Evolutionary conservation across 1,140 invertebrate species (phyloP), one percentile per base, ranked within the genome.

Genomic region (Copidosoma floridanum): DNA sequence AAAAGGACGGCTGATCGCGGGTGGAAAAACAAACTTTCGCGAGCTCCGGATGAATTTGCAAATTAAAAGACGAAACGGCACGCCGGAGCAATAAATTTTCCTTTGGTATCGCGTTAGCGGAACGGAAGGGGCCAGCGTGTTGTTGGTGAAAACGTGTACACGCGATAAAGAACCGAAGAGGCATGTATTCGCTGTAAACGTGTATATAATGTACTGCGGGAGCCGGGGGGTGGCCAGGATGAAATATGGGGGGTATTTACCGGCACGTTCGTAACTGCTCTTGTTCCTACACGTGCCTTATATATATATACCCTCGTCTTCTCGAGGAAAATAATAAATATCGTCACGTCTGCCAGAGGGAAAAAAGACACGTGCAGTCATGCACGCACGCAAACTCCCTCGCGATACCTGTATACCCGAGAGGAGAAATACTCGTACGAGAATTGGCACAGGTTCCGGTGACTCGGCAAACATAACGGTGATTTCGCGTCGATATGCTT

Each of bases 241-340:
- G 26, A 38, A 50, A 47, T 53, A 58, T 38, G 27, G 47, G n/a
- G 40, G 18, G 47, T 35, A 56, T 23, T 21, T 61, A 56, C 41
- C 47, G 35, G 53, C 53, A 61, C 63, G 26, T 61, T 57, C 47
- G 24, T 47, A 53, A 53, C 55, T 53, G 20, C 20, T 7, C 27
- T 27, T 12, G 24, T 40, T 38, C 35, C 18, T 21, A 23, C 32
- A 58, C 51, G 44, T 59, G 53, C 51, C 23, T 53, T 24, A 4
- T 32, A 8, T 12, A 32, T 8, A 38, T 35, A 24, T n/a, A n/a
- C n/a, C n/a, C 23, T 41, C 3, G n/a, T 7, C 1, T 53, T 1
- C 6, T 8, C 21, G 5, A 20, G 21, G 32, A 38, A 60, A 52
- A 60, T 60, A 37, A 60, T 60, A 60, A 60, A 60, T 60, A 60